Evolutionary conservation across 2,797 vertebrate genomes (phyloP).

Genomic region (Sternotherus odoratus): DNA sequence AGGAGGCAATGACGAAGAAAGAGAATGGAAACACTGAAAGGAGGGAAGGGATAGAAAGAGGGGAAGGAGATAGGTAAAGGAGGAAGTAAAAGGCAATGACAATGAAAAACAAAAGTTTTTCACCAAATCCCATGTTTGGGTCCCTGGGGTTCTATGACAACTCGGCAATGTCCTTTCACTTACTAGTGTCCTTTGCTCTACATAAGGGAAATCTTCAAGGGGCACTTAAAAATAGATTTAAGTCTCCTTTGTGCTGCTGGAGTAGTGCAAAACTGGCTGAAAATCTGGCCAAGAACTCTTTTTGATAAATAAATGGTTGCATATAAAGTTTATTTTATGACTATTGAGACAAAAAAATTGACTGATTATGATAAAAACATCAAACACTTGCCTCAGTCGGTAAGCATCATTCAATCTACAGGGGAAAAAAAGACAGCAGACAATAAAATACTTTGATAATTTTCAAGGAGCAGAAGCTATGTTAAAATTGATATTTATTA

Average conservation of each 20-base stretch:
- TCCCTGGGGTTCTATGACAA: neutral
- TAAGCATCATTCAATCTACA: too few species aligned
- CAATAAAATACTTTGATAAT: too few species aligned
- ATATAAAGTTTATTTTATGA: neutral
- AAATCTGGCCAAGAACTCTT: neutral
- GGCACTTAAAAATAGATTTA: too few species aligned
- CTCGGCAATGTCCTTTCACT: neutral
- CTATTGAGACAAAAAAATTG: neutral
- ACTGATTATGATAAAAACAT: neutral
- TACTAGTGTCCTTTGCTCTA: neutral
- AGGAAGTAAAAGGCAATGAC: neutral
- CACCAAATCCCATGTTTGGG: neutral
- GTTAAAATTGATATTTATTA: neutral
- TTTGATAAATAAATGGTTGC: neutral
- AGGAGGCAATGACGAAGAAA: neutral
- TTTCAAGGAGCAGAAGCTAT: too few species aligned
- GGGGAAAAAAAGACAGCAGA: neutral
- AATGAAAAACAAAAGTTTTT: neutral
- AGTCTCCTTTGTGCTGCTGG: neutral
- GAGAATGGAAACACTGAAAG: neutral
- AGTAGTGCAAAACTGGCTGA: neutral
- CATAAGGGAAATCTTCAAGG: neutral
- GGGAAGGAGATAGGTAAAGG: neutral
- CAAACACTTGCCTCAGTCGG: neutral
- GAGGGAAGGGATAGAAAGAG: neutral